phyloP scores from a whole-genome alignment of 2,797 vertebrate genomes.

The Leuciscus waleckii region DNA sequence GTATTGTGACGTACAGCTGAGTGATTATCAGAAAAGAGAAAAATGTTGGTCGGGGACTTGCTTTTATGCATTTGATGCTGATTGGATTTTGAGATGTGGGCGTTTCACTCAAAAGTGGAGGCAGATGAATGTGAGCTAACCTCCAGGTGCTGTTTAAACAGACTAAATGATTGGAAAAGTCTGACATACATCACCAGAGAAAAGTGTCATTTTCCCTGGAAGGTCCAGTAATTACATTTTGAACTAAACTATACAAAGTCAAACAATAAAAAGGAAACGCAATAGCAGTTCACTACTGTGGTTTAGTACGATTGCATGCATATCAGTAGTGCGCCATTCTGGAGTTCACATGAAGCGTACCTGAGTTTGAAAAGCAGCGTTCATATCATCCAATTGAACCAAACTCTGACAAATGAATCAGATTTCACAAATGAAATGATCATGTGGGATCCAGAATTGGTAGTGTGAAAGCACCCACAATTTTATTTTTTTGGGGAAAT shows the following conservation, averaged over 20 bases:
- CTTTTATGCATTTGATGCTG: no score
- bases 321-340: not conserved
- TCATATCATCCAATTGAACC: not conserved
- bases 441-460: not conserved
- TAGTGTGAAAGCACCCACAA: not conserved
- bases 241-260: not conserved
- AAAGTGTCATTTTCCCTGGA: not conserved
- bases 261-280: no score
- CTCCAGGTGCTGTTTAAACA: not conserved
- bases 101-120: no score
- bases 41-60: no score
- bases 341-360: not conserved
- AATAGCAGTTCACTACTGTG: not conserved
- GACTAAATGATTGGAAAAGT: not conserved
- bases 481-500: not conserved
- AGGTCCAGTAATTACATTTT: not conserved
- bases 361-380: not conserved
- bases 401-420: not conserved
- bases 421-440: no score
- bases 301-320: not conserved
- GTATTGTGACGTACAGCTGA: no score
- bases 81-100: no score
- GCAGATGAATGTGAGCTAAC: no score
- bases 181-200: not conserved
- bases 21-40: no score